phyloP scores from a whole-genome alignment of 2,888 invertebrate genomes.

The Philopedon plagiatum region DNA sequence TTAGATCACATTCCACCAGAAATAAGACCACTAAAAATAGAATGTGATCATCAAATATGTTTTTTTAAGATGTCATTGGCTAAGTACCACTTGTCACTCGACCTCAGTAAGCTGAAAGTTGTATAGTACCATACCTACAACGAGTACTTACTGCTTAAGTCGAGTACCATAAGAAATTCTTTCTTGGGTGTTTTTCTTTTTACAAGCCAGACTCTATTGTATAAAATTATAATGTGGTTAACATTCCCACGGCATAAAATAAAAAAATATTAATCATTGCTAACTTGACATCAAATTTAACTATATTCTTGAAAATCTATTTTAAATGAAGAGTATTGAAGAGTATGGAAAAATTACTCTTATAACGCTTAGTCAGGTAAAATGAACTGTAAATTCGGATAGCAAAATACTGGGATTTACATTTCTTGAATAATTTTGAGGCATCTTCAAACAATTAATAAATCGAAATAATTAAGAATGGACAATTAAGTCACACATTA shows the following conservation, averaged over 20 bases:
- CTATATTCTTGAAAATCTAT: no score
- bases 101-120: slow-evolving; percentile 42
- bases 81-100: slow-evolving; percentile 44
- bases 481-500: no score
- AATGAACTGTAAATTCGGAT: no score
- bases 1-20: background rate
- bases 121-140: slow-evolving; percentile 41
- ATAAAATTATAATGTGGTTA: background rate
- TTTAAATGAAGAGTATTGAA: no score
- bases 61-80: slow-evolving; percentile 38
- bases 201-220: slow-evolving; percentile 11
- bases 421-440: no score
- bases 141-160: slow-evolving; percentile 28
- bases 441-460: no score
- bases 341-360: no score
- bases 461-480: no score
- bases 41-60: slow-evolving; percentile 26
- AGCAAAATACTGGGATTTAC: no score
- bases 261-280: background rate
- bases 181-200: slow-evolving; percentile 33
- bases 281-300: no score
- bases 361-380: no score
- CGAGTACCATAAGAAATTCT: slow-evolving; percentile 31
- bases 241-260: slow-evolving; percentile 13
- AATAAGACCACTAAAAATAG: slow-evolving; percentile 23